These are phyloP conservation scores for Pinctada fucata DNA, from an alignment of 2,888 invertebrate species.

Conservation along the genomic window DNA sequence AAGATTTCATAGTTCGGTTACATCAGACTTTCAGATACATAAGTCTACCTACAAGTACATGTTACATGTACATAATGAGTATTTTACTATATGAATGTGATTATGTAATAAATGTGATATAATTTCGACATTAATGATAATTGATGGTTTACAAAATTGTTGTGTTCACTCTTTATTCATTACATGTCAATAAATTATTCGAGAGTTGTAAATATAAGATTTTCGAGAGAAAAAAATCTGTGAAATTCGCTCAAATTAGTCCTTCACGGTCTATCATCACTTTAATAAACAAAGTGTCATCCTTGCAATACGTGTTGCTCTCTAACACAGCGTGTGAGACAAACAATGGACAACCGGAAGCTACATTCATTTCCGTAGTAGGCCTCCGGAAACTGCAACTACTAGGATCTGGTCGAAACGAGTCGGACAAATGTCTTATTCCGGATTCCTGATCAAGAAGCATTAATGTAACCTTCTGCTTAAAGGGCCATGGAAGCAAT, in stretches of 20 bases:
- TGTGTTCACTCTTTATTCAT: no score
- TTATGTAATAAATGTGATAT: no score
- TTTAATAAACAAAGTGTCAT: slow-evolving; percentile 68
- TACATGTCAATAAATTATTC: no score
- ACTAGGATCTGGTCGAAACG: slow-evolving; percentile 71
- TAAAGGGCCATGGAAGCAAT: slow-evolving; percentile 72
- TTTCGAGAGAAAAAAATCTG: no score
- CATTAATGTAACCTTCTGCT: slow-evolving; percentile 70
- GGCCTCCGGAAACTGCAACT: slow-evolving; percentile 71
- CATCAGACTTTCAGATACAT: no score
- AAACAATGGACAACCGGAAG: slow-evolving; percentile 70
- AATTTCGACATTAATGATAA: no score
- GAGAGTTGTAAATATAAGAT: no score
- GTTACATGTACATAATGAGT: no score
- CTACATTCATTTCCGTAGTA: slow-evolving; percentile 73
- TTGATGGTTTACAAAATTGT: no score
- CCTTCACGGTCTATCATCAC: slow-evolving; percentile 53
- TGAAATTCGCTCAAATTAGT: neutral
- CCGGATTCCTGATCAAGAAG: slow-evolving; percentile 69
- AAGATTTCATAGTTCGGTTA: no score
- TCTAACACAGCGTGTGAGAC: slow-evolving; percentile 64
- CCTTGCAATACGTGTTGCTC: slow-evolving; percentile 46
- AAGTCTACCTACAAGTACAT: no score
- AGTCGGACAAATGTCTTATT: slow-evolving; percentile 64
- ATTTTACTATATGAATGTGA: no score